A percentile compares a stretch with the other conserved stretches of the same genome.
phyloP scores from a whole-genome alignment of 2,113 vertebrate genomes.

The Amia ocellicauda region DNA sequence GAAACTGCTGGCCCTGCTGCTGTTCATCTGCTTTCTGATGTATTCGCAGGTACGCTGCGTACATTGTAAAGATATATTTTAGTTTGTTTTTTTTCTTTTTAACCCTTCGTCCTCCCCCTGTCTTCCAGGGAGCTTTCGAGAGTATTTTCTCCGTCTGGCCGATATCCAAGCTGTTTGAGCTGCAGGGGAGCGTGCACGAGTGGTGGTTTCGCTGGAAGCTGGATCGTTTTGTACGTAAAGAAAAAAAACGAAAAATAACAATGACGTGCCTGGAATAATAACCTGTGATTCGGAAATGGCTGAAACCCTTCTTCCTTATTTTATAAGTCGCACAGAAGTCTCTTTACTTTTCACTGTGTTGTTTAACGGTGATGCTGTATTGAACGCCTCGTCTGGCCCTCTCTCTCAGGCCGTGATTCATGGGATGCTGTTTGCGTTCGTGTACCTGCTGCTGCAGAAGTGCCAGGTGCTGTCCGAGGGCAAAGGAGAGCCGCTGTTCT shows the following conservation, averaged over 20 bases:
- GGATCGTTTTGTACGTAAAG: slow-evolving; percentile 83
- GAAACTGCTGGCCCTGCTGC: slow-evolving; percentile 78
- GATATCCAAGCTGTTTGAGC: slow-evolving; percentile 85
- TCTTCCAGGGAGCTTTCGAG: slow-evolving; percentile 83
- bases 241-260: neutral
- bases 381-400: no score
- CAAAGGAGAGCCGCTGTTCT: slow-evolving; percentile 88
- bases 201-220: slow-evolving; percentile 98
- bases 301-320: no score
- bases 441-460: slow-evolving; percentile 91
- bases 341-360: slow-evolving; percentile 1
- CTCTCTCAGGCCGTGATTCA: slow-evolving; percentile 82
- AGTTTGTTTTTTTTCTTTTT: neutral
- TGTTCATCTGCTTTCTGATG: slow-evolving; percentile 86
- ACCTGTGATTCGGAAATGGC: no score
- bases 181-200: slow-evolving; percentile 88
- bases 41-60: slow-evolving; percentile 80
- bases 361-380: neutral
- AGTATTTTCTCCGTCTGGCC: slow-evolving; percentile 92
- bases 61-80: neutral
- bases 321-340: no score
- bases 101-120: neutral
- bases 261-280: no score
- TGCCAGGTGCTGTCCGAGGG: slow-evolving; percentile 81
- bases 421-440: slow-evolving; percentile 91